Conservation (phyloP, 2,888 invertebrate species). For the Serripes groenlandicus region DNA sequence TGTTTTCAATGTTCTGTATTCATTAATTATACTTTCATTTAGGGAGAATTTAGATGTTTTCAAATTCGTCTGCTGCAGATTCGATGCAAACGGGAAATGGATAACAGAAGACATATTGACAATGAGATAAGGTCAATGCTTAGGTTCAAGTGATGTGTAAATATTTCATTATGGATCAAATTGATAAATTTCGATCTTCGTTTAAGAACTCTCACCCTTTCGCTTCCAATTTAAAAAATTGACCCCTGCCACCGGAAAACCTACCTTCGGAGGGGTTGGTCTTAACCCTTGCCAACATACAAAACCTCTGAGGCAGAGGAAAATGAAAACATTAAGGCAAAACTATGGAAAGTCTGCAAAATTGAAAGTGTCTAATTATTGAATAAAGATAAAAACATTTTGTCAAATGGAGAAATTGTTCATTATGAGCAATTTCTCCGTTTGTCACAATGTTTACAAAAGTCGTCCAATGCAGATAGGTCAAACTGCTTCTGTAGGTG, state of each 20-base stretch:
- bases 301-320: no score
- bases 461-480: no score
- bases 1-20: not conserved
- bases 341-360: no score
- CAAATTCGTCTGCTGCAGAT: not conserved
- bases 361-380: no score
- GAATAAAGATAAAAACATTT: not conserved
- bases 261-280: no score
- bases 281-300: no score
- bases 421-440: not conserved
- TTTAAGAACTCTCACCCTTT: no score
- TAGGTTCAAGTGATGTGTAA: slow-evolving; percentile 18
- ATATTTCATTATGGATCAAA: slow-evolving; percentile 13
- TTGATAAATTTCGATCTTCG: slow-evolving; percentile 19
- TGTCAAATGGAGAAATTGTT: not conserved
- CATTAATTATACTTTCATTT: not conserved
- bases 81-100: no score
- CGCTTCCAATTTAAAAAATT: no score
- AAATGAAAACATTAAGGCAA: no score
- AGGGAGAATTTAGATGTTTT: not conserved
- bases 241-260: no score
- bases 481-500: no score
- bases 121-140: slow-evolving; percentile 7
- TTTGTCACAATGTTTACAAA: not conserved
- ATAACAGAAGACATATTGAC: slow-evolving; percentile 12